Percentiles rank a stretch among this genome's conserved stretches.
phyloP scores from a whole-genome alignment of 2,797 vertebrate genomes.

The Varecia variegata region DNA sequence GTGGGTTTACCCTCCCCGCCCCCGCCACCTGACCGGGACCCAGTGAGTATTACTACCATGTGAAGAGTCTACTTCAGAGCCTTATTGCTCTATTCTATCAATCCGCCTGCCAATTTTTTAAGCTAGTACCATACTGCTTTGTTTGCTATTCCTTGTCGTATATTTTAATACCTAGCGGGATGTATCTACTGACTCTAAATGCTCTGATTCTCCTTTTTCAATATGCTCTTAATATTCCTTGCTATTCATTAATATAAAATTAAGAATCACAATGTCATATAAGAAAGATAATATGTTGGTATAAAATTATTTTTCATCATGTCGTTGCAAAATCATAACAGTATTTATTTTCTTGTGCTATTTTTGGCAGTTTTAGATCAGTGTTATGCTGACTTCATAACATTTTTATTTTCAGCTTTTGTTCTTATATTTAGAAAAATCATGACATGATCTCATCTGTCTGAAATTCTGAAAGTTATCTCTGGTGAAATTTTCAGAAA shows the following conservation, averaged over 20 bases:
- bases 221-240: background rate
- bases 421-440: background rate
- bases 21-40: too few species aligned
- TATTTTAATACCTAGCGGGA: background rate
- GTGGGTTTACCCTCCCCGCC: too few species aligned
- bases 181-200: background rate
- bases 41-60: too few species aligned
- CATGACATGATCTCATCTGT: background rate
- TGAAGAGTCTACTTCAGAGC: background rate
- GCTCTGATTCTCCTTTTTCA: background rate
- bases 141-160: background rate
- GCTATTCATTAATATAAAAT: background rate
- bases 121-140: background rate
- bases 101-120: background rate
- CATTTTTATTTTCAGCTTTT: background rate
- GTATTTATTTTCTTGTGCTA: background rate
- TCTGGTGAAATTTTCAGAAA: background rate
- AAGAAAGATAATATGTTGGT: background rate
- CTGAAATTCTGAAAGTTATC: constrained; percentile 5
- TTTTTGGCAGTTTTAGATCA: background rate
- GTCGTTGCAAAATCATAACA: background rate
- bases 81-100: background rate
- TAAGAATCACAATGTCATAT: background rate
- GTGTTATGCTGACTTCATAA: background rate
- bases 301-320: background rate